These are phyloP conservation scores for Pterocles burchelli DNA, from an alignment of 2,113 vertebrate genomes.

Conservation along the genomic window DNA sequence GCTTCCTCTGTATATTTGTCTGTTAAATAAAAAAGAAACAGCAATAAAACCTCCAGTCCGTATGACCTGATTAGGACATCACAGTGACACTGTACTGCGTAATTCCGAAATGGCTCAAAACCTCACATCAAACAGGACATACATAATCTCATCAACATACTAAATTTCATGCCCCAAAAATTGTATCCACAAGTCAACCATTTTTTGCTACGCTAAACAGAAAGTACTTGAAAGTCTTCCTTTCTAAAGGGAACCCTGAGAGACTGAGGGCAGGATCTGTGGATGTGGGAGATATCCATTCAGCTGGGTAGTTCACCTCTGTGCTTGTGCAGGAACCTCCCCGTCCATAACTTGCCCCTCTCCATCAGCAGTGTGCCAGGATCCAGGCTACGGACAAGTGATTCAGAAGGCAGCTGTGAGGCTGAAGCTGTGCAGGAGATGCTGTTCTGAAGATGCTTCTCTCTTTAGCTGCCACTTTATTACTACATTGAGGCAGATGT, in stretches of 20 bases:
- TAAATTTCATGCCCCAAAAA: background rate
- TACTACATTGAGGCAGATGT: background rate
- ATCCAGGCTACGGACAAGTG: background rate
- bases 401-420: background rate
- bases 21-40: background rate
- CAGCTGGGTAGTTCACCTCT: background rate
- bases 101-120: background rate
- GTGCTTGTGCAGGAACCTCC: background rate
- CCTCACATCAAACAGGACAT: background rate
- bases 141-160: background rate
- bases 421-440: background rate
- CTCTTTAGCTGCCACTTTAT: background rate
- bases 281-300: background rate
- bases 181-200: background rate
- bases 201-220: background rate
- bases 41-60: background rate
- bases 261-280: background rate
- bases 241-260: background rate
- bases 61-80: background rate
- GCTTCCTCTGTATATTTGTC: background rate
- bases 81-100: background rate
- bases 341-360: background rate
- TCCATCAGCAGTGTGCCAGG: background rate
- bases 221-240: background rate
- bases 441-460: background rate